These are phyloP conservation scores for Trachelus stipa DNA, from an alignment of 2,888 invertebrate genomes.

Conservation along the genomic window DNA sequence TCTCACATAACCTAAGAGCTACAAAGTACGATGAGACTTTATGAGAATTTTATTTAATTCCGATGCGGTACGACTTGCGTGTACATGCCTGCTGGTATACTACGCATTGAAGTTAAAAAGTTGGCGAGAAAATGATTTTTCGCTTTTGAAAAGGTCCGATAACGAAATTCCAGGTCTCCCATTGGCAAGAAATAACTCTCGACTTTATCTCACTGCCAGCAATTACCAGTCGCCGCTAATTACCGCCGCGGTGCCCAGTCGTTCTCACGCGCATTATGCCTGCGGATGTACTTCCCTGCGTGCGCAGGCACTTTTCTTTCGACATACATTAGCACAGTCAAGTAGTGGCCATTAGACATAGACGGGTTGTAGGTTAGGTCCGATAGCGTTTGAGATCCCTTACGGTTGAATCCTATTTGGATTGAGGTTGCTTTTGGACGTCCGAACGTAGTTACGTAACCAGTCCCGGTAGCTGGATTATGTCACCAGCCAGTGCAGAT, in stretches of 20 bases:
- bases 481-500: background rate
- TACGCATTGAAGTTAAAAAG: background rate
- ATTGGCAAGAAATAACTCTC: background rate
- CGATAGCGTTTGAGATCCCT: background rate
- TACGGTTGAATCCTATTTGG: background rate
- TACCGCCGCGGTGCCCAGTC: background rate
- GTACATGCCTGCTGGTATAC: background rate
- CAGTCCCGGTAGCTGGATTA: background rate
- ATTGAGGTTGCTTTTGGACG: background rate
- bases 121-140: background rate
- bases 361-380: background rate
- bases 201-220: background rate
- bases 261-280: background rate
- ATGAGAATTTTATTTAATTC: background rate
- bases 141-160: slow-evolving; percentile 2
- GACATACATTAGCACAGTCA: background rate
- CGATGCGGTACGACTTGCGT: background rate
- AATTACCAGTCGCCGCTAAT: background rate
- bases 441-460: background rate
- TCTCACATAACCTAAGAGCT: background rate
- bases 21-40: background rate
- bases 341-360: background rate
- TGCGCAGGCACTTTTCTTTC: background rate
- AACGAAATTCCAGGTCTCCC: background rate
- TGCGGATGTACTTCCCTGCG: background rate